phyloP scores from a whole-genome alignment of 2,797 vertebrate species.

The Sebastes iracundus region DNA sequence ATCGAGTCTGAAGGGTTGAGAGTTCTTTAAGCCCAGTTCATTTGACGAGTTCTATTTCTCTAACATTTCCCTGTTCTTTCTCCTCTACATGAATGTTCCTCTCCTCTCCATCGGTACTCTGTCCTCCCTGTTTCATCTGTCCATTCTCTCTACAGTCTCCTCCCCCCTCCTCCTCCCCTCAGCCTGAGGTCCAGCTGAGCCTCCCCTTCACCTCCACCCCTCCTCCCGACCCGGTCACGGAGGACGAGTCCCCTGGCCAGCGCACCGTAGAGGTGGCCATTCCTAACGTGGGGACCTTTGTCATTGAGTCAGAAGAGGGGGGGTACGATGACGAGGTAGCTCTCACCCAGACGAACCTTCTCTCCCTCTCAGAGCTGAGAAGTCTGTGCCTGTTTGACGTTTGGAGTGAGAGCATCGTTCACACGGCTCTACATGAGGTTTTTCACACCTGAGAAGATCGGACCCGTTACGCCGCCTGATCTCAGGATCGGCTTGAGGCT shows the following conservation, averaged over 20 bases:
- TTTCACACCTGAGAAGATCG: constrained; percentile 59
- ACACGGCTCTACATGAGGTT: constrained; percentile 34
- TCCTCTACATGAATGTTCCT: background rate
- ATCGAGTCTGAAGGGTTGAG: background rate
- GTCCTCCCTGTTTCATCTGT: constrained; percentile 58
- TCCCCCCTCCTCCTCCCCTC: constrained; percentile 79
- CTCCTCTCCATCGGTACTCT: constrained; percentile 38
- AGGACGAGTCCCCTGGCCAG: constrained; percentile 85
- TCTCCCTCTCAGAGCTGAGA: constrained; percentile 19
- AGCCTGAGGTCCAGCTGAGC: constrained; percentile 66
- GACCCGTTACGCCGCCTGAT: background rate
- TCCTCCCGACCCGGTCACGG: constrained; percentile 66
- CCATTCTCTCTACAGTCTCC: constrained; percentile 71
- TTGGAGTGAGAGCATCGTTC: constrained; percentile 25
- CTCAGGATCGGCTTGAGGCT: constrained; percentile 25
- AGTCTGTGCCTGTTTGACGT: constrained; percentile 50
- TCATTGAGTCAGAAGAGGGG: constrained; percentile 95
- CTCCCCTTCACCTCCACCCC: constrained; percentile 60
- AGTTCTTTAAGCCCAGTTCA: background rate
- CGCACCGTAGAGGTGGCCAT: constrained; percentile 94
- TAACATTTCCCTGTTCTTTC: background rate
- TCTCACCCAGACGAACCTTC: constrained; percentile 19
- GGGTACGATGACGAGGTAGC: constrained; percentile 99
- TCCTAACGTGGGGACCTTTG: constrained; percentile 94
- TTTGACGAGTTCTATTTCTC: background rate